Percentiles rank a stretch among this genome's conserved stretches.
These are phyloP conservation scores for Dysmachus trigonus DNA, from an alignment of 2,888 invertebrate genomes.

Conservation along the genomic window DNA sequence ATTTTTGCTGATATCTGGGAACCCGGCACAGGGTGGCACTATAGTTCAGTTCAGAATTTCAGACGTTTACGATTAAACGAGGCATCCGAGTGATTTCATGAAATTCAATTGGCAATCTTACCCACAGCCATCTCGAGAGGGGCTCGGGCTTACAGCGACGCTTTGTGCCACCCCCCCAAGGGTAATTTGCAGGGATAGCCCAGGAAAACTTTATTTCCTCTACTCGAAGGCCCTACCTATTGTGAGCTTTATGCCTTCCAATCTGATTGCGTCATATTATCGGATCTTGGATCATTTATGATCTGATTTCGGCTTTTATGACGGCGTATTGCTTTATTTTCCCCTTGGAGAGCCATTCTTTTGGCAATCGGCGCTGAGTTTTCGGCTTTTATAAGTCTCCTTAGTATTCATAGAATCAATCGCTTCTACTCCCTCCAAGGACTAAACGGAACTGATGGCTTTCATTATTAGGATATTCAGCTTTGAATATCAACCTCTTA, in stretches of 20 bases:
- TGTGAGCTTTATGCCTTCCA: constrained; percentile 16
- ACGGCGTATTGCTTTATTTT: neutral
- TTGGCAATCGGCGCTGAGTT: neutral
- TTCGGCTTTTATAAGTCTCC: neutral
- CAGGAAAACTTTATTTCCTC: constrained; percentile 17
- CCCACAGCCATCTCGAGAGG: neutral
- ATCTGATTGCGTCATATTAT: constrained; percentile 15
- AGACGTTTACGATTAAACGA: constrained; percentile 21
- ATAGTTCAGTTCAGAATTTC: neutral
- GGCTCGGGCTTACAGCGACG: neutral
- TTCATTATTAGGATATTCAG: neutral
- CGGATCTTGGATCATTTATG: constrained; percentile 13
- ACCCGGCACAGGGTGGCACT: neutral
- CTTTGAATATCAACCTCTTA: neutral
- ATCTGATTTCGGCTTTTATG: constrained; percentile 16
- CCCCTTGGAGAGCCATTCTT: neutral
- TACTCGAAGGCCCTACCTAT: neutral
- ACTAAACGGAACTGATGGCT: neutral
- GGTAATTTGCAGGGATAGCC: constrained; percentile 7
- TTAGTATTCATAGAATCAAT: neutral
- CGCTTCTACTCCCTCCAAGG: neutral
- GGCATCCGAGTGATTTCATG: constrained; percentile 23
- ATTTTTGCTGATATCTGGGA: neutral
- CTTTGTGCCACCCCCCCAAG: neutral
- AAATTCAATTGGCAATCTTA: constrained; percentile 24